phyloP scores from a whole-genome alignment of 1,140 invertebrate species.

The Zaprionus camerounensis region DNA sequence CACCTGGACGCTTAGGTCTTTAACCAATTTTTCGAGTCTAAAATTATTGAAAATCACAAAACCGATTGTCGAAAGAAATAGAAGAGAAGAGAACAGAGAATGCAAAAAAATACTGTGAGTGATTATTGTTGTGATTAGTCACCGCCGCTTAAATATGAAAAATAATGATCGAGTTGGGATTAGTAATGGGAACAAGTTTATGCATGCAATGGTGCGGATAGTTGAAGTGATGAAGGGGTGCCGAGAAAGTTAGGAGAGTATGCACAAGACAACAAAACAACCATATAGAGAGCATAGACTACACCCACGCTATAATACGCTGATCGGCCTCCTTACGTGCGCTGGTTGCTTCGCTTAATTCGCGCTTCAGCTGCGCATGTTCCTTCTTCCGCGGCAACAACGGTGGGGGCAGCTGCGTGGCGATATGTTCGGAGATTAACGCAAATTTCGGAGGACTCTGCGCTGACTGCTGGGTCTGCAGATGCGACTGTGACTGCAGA shows the following conservation, averaged over 20 bases:
- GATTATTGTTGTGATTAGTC: slow-evolving; percentile 51
- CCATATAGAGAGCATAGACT: slow-evolving; percentile 77
- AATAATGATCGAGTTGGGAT: background rate
- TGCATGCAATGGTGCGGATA: slow-evolving; percentile 26
- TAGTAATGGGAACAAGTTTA: background rate
- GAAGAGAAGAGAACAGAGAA: slow-evolving; percentile 69
- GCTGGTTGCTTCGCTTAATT: slow-evolving; percentile 85
- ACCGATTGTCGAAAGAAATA: slow-evolving; percentile 6
- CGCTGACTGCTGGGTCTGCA: background rate
- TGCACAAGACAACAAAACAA: slow-evolving; percentile 16
- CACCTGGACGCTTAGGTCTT: slow-evolving; percentile 69
- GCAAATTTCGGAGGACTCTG: slow-evolving; percentile 72
- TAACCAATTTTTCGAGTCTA: slow-evolving; percentile 84
- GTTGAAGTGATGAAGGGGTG: background rate
- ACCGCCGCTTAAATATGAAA: slow-evolving; percentile 29
- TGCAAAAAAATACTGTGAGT: slow-evolving; percentile 64
- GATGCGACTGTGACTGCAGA: background rate
- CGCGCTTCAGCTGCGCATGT: slow-evolving; percentile 83
- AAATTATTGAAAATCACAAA: slow-evolving; percentile 33
- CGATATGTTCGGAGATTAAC: slow-evolving; percentile 42
- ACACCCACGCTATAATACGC: slow-evolving; percentile 85
- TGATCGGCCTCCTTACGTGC: slow-evolving; percentile 85
- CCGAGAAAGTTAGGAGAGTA: background rate
- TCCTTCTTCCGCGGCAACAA: slow-evolving; percentile 65
- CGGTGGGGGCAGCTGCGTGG: slow-evolving; percentile 54